Conservation (phyloP, 2,888 invertebrate genomes). For the Platycheirus rosarum region DNA sequence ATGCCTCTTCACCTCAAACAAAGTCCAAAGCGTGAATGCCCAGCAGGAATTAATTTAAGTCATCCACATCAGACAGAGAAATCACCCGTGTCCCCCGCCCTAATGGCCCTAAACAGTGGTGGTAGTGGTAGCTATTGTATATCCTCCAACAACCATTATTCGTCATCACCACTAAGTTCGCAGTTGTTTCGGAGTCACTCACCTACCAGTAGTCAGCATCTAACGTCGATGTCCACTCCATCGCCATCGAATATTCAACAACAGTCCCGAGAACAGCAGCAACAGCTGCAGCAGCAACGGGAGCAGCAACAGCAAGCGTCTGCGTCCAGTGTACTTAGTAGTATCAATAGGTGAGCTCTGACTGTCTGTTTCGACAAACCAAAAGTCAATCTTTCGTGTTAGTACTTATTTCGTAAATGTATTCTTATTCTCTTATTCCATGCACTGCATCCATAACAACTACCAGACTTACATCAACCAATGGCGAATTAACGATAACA, state of each 20-base stretch:
- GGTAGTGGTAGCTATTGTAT: slow-evolving; percentile 70
- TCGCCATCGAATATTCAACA: slow-evolving; percentile 76
- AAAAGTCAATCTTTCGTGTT: slow-evolving; percentile 52
- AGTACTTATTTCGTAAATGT: slow-evolving; percentile 53
- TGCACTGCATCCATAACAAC: slow-evolving; percentile 38
- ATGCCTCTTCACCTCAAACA: slow-evolving; percentile 64
- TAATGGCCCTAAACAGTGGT: slow-evolving; percentile 61
- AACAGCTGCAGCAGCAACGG: slow-evolving; percentile 38
- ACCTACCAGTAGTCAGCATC: slow-evolving; percentile 76
- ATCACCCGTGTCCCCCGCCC: slow-evolving; percentile 64
- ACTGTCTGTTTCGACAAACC: slow-evolving; percentile 70
- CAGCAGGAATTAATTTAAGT: slow-evolving; percentile 71
- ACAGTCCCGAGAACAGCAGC: slow-evolving; percentile 76
- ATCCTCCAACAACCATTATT: slow-evolving; percentile 70
- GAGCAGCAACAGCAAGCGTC: slow-evolving; percentile 52
- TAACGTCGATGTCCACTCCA: slow-evolving; percentile 75
- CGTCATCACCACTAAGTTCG: slow-evolving; percentile 75
- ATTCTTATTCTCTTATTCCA: slow-evolving; percentile 73
- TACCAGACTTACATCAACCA: slow-evolving; percentile 88
- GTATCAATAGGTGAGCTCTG: slow-evolving; percentile 85
- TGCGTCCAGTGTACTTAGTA: slow-evolving; percentile 84
- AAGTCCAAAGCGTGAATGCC: slow-evolving; percentile 71
- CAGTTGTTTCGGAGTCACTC: slow-evolving; percentile 78
- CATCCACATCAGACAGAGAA: slow-evolving; percentile 70
- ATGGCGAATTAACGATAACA: slow-evolving; percentile 92